Evolutionary conservation across 2,113 vertebrate species (phyloP).

Genomic region (Galemys pyrenaicus): DNA sequence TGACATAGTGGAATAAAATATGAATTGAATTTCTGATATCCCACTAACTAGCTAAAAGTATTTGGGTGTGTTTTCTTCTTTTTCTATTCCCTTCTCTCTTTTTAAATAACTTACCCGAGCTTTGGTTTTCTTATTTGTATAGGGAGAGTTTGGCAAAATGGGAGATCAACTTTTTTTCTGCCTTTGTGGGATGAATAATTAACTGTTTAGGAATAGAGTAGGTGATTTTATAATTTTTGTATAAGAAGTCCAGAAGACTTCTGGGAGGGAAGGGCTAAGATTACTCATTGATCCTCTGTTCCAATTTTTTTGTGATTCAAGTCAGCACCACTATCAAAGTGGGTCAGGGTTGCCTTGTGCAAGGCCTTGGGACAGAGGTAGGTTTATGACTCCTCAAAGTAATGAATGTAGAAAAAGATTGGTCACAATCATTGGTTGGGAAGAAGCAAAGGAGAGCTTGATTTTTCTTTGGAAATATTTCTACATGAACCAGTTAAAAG

Average conservation of each 20-base stretch:
- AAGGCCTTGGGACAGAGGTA: not conserved
- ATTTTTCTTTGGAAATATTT: not conserved
- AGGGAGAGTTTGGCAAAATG: constrained; percentile 4
- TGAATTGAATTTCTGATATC: not conserved
- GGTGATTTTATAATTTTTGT: constrained; percentile 35
- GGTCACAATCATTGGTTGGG: not conserved
- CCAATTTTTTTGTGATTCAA: not conserved
- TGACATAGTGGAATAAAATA: not conserved
- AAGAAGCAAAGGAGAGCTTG: not conserved
- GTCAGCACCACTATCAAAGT: not conserved
- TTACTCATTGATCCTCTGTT: not conserved
- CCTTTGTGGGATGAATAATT: not conserved
- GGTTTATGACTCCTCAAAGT: not conserved
- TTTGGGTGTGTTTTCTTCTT: not conserved
- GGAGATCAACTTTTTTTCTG: not conserved
- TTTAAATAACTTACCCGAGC: not conserved
- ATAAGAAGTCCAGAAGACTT: not conserved
- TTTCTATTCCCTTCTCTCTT: not conserved
- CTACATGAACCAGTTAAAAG: not conserved
- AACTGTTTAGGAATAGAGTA: not conserved
- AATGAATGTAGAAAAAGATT: not conserved
- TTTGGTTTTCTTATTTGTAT: not conserved
- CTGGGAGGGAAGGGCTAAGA: not conserved
- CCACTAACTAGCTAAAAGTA: not conserved
- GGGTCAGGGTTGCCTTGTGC: not conserved